These are phyloP conservation scores for Astreopora myriophthalma DNA, from an alignment of 64 coral and sea anemone genomes.

Conservation along the genomic window DNA sequence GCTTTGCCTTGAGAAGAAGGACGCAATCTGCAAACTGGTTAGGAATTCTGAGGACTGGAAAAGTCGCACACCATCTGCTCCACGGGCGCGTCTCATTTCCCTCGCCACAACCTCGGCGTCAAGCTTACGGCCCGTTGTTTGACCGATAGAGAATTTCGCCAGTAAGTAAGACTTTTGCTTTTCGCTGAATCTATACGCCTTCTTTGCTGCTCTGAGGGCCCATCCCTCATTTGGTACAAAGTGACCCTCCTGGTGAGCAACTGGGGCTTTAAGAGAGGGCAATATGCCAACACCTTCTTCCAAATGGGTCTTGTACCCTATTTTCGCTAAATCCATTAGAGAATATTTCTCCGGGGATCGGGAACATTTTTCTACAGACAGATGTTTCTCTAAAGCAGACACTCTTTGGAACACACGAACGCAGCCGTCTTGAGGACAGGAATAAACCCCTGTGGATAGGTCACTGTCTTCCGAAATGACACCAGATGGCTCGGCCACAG, in stretches of 20 bases:
- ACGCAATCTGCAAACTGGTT: slow-evolving; percentile 39
- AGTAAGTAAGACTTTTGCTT: slow-evolving; percentile 43
- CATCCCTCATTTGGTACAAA: slow-evolving; percentile 36
- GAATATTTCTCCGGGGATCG: slow-evolving; percentile 52
- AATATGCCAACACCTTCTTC: slow-evolving; percentile 62
- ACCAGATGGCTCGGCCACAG: slow-evolving; percentile 1
- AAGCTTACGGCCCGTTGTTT: slow-evolving; percentile 54
- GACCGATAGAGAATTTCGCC: slow-evolving; percentile 55
- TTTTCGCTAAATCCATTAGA: slow-evolving; percentile 56
- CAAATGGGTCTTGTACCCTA: slow-evolving; percentile 56
- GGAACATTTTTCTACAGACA: slow-evolving; percentile 61
- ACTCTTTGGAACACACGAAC: slow-evolving; percentile 60
- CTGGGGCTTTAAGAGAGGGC: slow-evolving; percentile 39
- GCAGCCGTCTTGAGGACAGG: too few relatives aligned
- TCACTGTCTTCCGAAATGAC: slow-evolving; percentile 14
- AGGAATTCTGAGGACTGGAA: slow-evolving; percentile 59
- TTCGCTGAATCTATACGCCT: slow-evolving; percentile 29
- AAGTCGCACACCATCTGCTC: slow-evolving; percentile 20
- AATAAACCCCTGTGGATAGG: slow-evolving; percentile 1
- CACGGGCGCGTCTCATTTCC: slow-evolving; percentile 58
- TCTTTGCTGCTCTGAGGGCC: slow-evolving; percentile 53
- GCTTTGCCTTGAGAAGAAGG: slow-evolving; percentile 53
- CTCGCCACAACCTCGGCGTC: slow-evolving; percentile 53
- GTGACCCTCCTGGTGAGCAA: slow-evolving; percentile 9
- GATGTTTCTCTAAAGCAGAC: slow-evolving; percentile 68